Evolutionary conservation across 2,113 vertebrate genomes (phyloP).

Genomic region (Guaruba guarouba): DNA sequence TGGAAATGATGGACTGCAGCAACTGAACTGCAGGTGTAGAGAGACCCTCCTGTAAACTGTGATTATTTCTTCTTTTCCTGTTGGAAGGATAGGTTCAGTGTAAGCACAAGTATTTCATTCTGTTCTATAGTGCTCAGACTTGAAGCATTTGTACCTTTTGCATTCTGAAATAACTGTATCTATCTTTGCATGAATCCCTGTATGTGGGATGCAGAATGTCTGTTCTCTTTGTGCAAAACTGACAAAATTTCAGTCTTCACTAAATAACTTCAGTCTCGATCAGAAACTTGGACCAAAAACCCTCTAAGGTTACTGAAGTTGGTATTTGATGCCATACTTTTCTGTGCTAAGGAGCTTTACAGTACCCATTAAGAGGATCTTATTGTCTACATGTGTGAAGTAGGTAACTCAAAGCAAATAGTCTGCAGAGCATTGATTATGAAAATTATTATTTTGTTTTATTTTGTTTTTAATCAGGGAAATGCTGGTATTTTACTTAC

Average conservation of each 20-base stretch:
- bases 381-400: neutral
- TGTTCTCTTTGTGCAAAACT: neutral
- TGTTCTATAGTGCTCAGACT: neutral
- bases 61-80: conserved; percentile 1
- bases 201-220: neutral
- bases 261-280: neutral
- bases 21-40: conserved; percentile 20
- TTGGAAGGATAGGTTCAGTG: neutral
- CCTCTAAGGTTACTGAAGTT: neutral
- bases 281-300: neutral
- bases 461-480: neutral
- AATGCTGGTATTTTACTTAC: neutral
- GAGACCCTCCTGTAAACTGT: neutral
- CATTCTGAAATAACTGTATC: neutral
- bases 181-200: neutral
- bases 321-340: neutral
- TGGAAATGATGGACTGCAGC: conserved; percentile 4
- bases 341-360: neutral
- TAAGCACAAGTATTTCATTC: neutral
- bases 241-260: neutral
- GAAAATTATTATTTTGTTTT: neutral
- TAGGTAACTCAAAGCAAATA: neutral
- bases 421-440: neutral
- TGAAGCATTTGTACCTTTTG: neutral
- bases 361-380: neutral